Evolutionary conservation across 2,113 vertebrate genomes (phyloP), one percentile per base, ranked within the genome.

Genomic region (Pachyramphus minor): DNA sequence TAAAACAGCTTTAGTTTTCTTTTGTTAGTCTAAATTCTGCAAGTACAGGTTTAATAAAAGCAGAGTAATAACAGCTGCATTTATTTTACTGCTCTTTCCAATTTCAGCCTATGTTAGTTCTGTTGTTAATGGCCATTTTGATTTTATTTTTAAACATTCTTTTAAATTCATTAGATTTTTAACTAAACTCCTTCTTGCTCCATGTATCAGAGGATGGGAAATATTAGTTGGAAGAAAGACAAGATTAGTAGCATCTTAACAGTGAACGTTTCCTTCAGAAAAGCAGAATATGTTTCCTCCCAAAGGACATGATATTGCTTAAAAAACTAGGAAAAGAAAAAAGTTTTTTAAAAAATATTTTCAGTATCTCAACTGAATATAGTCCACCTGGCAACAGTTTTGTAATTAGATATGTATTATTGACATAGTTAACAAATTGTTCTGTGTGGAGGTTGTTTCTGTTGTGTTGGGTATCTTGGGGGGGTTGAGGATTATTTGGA

Each of bases 21-120:
- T 78, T 86, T 83, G n/a, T 67, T 89, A 84, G 53, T 83, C 75
- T 89, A 82, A 74, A 95, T 89, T 84, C 63, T 96, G 44, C 52
- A 60, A 92, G 39, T 90, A 68, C 35, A 67, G 31, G 49, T 84
- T 71, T 27, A 81, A 72, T 62, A 81, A 67, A 91, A 47, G 4
- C 4, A 25, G 35, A 77, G 85, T 74, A 90, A 55, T 71, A 88
- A 63, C 50, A 90, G 22, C n/a, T 86, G 28, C 8, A 1, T 73
- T 92, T 95, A 73, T 87, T 88, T 94, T 94, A 75, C 30, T 33
- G 31, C 66, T 67, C 33, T 69, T 89, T 92, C 55, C 58, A 11
- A 49, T 90, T 96, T 59, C 11, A 71, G 9, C 35, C 21, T 80
- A 3, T 94, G 78, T 79, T 89, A 82, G 41, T 62, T 83, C 24